Evolutionary conservation across 2,888 invertebrate genomes (phyloP).

Genomic region (Piscicola geometra): DNA sequence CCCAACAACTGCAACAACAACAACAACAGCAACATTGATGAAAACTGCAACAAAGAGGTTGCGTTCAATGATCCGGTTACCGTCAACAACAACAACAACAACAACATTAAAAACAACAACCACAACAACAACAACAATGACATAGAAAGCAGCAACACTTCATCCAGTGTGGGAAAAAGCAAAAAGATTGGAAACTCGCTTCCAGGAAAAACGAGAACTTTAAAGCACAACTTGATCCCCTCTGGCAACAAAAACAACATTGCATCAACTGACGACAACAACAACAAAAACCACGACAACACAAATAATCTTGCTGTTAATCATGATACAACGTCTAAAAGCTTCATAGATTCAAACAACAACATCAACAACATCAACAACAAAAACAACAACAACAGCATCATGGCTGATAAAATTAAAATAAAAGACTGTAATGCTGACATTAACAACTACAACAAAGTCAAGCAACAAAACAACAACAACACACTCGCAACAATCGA

Average conservation of each 20-base stretch:
- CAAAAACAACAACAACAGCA: background rate
- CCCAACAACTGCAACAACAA: slow-evolving; percentile 9
- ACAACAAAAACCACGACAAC: background rate
- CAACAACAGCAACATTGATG: slow-evolving; percentile 16
- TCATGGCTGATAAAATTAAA: background rate
- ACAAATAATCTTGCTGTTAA: background rate
- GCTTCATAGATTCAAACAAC: background rate
- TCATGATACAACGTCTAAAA: background rate
- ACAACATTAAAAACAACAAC: background rate
- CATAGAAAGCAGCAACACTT: background rate
- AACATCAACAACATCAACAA: background rate
- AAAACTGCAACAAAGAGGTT: background rate
- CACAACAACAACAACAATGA: background rate
- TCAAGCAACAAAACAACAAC: no score
- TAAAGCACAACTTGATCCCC: background rate
- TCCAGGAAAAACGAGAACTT: background rate
- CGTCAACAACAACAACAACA: background rate
- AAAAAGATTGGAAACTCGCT: no score
- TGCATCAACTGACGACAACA: background rate
- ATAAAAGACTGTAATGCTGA: background rate
- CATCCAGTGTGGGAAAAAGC: background rate
- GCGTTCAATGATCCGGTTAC: background rate
- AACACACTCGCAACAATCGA: no score
- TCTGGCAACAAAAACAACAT: background rate
- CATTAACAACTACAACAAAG: background rate